Percentiles rank a stretch among this genome's conserved stretches.
Conservation (phyloP, 2,113 vertebrate species). For the Elachura formosa region DNA sequence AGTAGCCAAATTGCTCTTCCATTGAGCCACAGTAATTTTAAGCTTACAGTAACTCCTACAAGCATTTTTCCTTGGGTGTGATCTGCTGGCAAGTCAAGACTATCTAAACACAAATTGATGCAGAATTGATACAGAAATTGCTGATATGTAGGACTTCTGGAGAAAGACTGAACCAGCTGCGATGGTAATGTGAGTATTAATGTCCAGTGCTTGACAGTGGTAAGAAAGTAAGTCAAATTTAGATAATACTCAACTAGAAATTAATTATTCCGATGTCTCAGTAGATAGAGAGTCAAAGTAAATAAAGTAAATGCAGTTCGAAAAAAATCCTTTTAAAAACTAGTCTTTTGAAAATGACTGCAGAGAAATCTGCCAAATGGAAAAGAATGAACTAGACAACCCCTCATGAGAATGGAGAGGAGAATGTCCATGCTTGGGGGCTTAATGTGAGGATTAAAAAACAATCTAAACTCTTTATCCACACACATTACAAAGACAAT, state of each 20-base stretch:
- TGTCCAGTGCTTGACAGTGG: not conserved
- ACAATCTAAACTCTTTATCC: not conserved
- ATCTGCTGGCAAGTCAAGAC: not conserved
- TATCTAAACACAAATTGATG: not conserved
- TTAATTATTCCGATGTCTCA: not conserved
- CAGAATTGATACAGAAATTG: not conserved
- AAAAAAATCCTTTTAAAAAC: not conserved
- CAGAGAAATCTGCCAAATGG: not conserved
- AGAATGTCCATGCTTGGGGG: not conserved
- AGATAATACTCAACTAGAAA: not conserved
- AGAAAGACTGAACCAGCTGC: not conserved
- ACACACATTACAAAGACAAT: not conserved
- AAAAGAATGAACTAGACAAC: not conserved
- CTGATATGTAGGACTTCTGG: not conserved
- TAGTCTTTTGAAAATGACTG: not conserved
- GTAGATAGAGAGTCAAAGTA: not conserved
- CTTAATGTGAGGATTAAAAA: not conserved
- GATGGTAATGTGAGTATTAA: not conserved
- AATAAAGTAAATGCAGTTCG: not conserved
- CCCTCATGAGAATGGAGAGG: not conserved
- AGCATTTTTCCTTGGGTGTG: not conserved
- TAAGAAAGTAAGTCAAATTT: not conserved
- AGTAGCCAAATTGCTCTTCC: not conserved
- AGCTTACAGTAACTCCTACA: not conserved
- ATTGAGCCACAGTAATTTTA: not conserved